These are phyloP conservation scores for Thermophis baileyi DNA, from an alignment of 2,113 vertebrate species.

Conservation along the genomic window DNA sequence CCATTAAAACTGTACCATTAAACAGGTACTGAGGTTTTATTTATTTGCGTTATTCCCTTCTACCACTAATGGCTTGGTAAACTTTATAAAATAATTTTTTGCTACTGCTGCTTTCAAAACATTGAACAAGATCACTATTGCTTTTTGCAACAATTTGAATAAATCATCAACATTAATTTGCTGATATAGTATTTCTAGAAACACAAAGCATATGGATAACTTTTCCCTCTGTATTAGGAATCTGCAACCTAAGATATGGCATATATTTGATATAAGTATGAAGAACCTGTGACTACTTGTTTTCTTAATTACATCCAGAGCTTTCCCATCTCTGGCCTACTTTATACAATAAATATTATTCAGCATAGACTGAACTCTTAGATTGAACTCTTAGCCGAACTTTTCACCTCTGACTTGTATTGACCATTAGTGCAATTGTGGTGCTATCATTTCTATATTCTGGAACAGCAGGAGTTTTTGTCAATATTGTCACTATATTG, in stretches of 20 bases:
- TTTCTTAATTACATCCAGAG: neutral
- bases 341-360: neutral
- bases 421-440: neutral
- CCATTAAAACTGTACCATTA: slow-evolving; percentile 14
- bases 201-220: neutral
- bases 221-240: neutral
- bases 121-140: neutral
- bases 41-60: slow-evolving; percentile 33
- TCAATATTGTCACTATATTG: neutral
- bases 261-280: neutral
- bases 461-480: neutral
- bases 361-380: too few species aligned
- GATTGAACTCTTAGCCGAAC: neutral
- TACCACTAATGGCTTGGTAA: neutral
- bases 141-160: neutral
- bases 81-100: slow-evolving; percentile 18
- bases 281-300: neutral
- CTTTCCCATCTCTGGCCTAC: neutral
- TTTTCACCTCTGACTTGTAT: neutral
- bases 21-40: slow-evolving; percentile 26
- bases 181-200: neutral
- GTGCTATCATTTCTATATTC: neutral
- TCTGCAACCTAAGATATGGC: neutral
- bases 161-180: neutral
- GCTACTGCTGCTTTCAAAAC: slow-evolving; percentile 4